Evolutionary conservation across 2,797 vertebrate species (phyloP).

Genomic region (Choloepus didactylus): DNA sequence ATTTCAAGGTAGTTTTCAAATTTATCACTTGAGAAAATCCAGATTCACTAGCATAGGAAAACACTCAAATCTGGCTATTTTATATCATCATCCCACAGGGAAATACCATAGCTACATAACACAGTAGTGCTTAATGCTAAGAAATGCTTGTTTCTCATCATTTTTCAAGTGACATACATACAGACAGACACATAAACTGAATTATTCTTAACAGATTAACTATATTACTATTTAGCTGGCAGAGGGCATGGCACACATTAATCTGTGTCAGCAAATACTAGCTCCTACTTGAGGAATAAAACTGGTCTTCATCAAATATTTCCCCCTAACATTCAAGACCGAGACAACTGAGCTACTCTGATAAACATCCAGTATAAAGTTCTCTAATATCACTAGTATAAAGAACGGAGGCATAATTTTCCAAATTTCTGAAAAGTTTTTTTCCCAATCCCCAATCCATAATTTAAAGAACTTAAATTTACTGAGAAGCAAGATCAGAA

Average conservation of each 20-base stretch:
- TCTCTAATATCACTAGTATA: neutral
- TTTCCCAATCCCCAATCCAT: neutral
- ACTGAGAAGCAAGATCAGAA: neutral
- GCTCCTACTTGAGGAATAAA: neutral
- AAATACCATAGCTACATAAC: neutral
- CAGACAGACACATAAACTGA: neutral
- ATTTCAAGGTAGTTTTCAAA: neutral
- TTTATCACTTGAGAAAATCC: neutral
- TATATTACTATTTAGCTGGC: neutral
- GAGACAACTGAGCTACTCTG: no score
- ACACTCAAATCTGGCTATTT: neutral
- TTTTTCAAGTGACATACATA: neutral
- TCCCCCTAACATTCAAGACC: neutral
- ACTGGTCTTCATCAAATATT: neutral
- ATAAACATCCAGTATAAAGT: neutral
- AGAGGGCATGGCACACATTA: accelerated
- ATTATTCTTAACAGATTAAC: neutral
- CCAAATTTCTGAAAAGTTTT: neutral
- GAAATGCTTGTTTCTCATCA: neutral
- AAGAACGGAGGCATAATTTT: neutral
- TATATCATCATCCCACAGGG: neutral
- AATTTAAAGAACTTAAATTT: constrained; percentile 4
- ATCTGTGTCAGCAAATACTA: no score
- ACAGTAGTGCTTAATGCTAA: neutral
- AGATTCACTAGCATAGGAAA: neutral